Evolutionary conservation across 2,888 invertebrate species (phyloP).

Genomic region (Argyresthia albistria): DNA sequence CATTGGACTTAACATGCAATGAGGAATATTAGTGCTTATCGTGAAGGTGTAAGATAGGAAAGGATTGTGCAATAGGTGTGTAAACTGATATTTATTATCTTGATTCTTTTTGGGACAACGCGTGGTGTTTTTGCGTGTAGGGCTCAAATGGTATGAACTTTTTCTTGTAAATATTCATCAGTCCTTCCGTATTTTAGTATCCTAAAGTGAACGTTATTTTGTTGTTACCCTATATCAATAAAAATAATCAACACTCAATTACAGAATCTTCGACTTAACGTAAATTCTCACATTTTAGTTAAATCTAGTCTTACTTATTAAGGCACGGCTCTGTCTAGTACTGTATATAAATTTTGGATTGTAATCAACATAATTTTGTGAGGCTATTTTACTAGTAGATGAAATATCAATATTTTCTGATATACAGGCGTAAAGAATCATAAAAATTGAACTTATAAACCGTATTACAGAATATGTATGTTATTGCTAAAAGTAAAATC

Average conservation of each 20-base stretch:
- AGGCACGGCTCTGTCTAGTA: slow-evolving; percentile 56
- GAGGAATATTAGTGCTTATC: not conserved
- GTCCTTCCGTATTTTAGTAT: not conserved
- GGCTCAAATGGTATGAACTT: not conserved
- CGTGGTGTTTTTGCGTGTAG: not conserved
- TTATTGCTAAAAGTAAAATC: slow-evolving; percentile 41
- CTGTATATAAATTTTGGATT: slow-evolving; percentile 46
- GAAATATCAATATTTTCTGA: no score
- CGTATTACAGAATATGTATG: not conserved
- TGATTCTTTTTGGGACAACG: no score
- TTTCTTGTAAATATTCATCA: slow-evolving; percentile 1
- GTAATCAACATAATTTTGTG: slow-evolving; percentile 45
- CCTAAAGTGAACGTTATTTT: no score
- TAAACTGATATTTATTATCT: not conserved
- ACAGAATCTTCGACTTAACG: not conserved
- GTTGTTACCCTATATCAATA: slow-evolving; percentile 2
- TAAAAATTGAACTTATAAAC: no score
- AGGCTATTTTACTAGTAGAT: slow-evolving; percentile 40
- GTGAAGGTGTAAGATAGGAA: not conserved
- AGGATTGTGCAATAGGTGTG: not conserved
- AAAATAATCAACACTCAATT: slow-evolving; percentile 1
- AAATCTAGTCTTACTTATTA: slow-evolving; percentile 69
- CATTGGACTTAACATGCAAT: not conserved
- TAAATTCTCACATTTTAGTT: slow-evolving; percentile 53
- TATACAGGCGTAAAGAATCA: no score